Conservation (phyloP, 2,797 vertebrate genomes). For the Cynodonichthys magdalenae region DNA sequence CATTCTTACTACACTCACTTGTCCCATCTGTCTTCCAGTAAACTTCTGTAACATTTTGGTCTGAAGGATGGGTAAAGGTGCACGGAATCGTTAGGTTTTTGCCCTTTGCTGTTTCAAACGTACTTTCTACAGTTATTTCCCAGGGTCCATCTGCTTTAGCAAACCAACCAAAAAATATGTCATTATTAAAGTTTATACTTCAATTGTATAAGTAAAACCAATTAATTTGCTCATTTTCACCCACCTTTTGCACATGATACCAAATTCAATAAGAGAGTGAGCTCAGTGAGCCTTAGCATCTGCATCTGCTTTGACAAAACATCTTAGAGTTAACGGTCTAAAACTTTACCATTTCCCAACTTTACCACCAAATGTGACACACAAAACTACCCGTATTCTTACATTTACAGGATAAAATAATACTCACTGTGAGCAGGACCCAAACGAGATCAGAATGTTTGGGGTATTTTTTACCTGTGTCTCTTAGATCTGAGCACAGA, state of each 20-base stretch:
- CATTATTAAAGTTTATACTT: no score
- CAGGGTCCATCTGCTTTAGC: conserved; percentile 11
- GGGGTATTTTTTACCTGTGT: neutral
- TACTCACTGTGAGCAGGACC: conserved; percentile 37
- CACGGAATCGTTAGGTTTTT: conserved; percentile 29
- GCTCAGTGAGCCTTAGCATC: conserved; percentile 16
- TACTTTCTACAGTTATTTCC: fast-evolving
- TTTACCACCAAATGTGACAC: neutral
- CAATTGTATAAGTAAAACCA: conserved; percentile 1
- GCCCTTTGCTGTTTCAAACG: fast-evolving
- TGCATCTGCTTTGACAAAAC: conserved; percentile 46
- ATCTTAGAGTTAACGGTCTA: conserved; percentile 3
- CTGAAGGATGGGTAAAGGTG: fast-evolving
- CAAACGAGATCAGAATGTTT: neutral
- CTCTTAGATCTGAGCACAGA: neutral
- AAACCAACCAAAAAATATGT: conserved; percentile 22
- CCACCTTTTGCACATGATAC: conserved; percentile 41
- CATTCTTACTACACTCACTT: fast-evolving
- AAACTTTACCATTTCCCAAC: neutral
- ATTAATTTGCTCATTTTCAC: conserved; percentile 6
- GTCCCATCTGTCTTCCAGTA: conserved; percentile 12
- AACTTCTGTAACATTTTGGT: fast-evolving
- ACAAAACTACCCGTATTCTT: neutral
- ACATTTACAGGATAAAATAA: neutral
- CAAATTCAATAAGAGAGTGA: conserved; percentile 39